Base-by-base conservation (phyloP, 2,113 vertebrate genomes). In the Caranx melampygus region DNA sequence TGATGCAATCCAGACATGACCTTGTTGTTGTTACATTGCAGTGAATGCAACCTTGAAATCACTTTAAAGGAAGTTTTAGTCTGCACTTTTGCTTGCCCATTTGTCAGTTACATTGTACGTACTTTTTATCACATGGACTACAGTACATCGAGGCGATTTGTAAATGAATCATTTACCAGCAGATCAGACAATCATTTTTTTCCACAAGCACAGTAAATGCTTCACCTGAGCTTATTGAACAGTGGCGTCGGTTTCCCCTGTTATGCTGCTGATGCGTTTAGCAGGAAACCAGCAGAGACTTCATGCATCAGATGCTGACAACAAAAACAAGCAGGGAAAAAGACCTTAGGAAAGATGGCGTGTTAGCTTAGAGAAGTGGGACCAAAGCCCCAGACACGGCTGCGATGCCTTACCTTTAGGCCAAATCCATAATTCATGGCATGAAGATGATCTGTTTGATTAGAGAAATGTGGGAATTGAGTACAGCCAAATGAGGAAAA, bases 31-130 rank as follows among this genome's bases (percentile, higher is more conserved):
- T 93, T 94, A 93, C 93, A 84, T 84, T 79, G 63, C 58, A 87
- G 94, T n/a, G 95, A 96, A 96, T 95, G 95, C 95, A 96, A 88
- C 93, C 90, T 93, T 92, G 14, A 93, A 86, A 94, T 91, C 92
- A 87, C 95, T 95, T 90, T 94, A 87, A 75, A 93, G 81, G 33
- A 90, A 88, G 89, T 86, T 94, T 86, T 63, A 31, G 40, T 84
- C 68, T 55, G 82, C 86, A 89, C 79, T 75, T 87, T 80, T 79
- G 75, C 86, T 85, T 79, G 74, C 86, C 87, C 64, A 78, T 84
- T 83, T 84, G 68, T 78, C 72, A 68, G 34, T 69, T 79, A 26
- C 71, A 74, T 59, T 72, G 31, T 83, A 13, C 79, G 60, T 80
- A 55, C 57, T 61, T 89, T 85, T 79, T 62, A 68, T 81, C 64